Evolutionary conservation across 1,140 invertebrate species (phyloP).

Genomic region (Drosophila gunungcola): DNA sequence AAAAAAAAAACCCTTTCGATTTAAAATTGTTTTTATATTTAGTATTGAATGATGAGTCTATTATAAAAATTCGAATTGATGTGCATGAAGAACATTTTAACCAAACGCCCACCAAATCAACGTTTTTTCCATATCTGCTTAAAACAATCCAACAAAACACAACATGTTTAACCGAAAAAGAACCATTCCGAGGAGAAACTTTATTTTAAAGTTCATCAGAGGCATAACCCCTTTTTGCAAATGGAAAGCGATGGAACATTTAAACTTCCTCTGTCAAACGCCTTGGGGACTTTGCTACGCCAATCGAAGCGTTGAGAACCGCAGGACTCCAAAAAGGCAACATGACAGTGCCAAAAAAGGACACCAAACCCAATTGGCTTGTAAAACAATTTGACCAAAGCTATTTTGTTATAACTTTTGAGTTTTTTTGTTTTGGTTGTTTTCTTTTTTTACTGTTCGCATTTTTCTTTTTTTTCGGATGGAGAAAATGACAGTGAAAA

Average conservation of each 20-base stretch:
- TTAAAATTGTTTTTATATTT: no score
- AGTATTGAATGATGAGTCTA: no score
- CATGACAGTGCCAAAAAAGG: slow-evolving; percentile 28
- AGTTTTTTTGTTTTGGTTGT: slow-evolving; percentile 7
- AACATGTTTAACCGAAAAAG: not conserved
- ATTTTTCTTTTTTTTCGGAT: slow-evolving; percentile 9
- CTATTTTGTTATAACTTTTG: slow-evolving; percentile 73
- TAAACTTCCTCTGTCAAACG: slow-evolving; percentile 21
- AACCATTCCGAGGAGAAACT: not conserved
- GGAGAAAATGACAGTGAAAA: slow-evolving; percentile 19
- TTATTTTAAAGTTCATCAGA: slow-evolving; percentile 23
- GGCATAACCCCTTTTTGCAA: slow-evolving; percentile 6
- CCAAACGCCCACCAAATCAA: no score
- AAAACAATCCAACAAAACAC: not conserved
- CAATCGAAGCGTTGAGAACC: slow-evolving; percentile 30
- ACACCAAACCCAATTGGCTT: slow-evolving; percentile 61
- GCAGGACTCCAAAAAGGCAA: slow-evolving; percentile 21
- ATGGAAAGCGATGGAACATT: slow-evolving; percentile 11
- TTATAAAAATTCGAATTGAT: no score
- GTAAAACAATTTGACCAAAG: slow-evolving; percentile 71
- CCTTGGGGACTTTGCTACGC: slow-evolving; percentile 24
- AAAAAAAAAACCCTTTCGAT: no score
- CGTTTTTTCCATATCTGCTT: no score
- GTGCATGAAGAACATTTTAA: no score
- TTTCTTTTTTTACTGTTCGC: slow-evolving; percentile 2